A percentile compares a stretch with the other conserved stretches of the same genome.
Evolutionary conservation across 2,797 vertebrate species (phyloP).

Genomic region (Gallirallus australis): DNA sequence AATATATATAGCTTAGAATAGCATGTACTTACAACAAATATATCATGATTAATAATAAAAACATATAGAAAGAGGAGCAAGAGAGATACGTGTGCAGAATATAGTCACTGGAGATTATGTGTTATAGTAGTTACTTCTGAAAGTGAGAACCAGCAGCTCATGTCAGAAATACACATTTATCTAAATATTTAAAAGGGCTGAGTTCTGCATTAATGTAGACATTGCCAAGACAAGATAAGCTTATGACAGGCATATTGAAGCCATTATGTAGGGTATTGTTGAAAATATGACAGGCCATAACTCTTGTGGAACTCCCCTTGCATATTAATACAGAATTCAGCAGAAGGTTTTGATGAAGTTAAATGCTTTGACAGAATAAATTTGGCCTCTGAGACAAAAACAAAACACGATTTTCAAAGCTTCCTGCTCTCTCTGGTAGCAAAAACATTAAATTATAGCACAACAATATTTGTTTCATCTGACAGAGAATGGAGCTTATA

Average conservation of each 20-base stretch:
- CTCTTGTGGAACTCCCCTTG: conserved; percentile 34
- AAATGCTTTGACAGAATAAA: conserved; percentile 61
- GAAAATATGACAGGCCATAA: conserved; percentile 66
- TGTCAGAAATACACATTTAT: conserved; percentile 55
- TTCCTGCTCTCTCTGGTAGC: background rate
- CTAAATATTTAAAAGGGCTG: conserved; percentile 58
- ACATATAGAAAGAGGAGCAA: background rate
- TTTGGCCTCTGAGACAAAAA: conserved; percentile 34
- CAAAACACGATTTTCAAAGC: conserved; percentile 3
- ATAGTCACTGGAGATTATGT: background rate
- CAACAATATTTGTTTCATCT: conserved; percentile 6
- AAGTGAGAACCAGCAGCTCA: background rate
- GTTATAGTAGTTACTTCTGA: background rate
- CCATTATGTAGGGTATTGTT: conserved; percentile 53
- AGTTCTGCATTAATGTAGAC: conserved; percentile 29
- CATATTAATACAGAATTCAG: conserved; percentile 54
- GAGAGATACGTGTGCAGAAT: background rate
- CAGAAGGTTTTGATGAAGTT: conserved; percentile 52
- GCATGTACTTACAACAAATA: background rate
- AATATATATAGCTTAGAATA: background rate
- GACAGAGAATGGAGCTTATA: background rate
- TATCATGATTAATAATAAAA: background rate
- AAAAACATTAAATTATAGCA: background rate
- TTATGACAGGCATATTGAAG: conserved; percentile 57
- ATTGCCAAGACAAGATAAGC: conserved; percentile 49